phyloP scores from a whole-genome alignment of 2,888 invertebrate species.

The Brachycybe producta region DNA sequence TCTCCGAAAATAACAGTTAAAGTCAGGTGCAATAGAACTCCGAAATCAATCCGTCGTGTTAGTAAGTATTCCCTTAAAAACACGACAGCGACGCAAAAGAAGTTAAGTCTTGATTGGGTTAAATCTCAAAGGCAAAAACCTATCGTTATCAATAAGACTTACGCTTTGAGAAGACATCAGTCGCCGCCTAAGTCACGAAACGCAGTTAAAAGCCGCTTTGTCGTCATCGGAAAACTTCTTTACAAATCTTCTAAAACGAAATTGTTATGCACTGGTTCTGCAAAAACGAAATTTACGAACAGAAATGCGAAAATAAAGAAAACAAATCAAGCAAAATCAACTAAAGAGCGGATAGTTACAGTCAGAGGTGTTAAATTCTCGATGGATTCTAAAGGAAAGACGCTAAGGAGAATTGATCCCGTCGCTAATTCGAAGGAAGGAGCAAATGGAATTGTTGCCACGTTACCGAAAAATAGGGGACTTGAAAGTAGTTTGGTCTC shows the following conservation, averaged over 20 bases:
- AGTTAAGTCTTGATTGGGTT: no score
- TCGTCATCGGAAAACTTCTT: slow-evolving; percentile 14
- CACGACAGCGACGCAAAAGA: not conserved
- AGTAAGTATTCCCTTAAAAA: slow-evolving; percentile 8
- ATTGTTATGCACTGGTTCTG: not conserved
- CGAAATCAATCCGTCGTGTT: not conserved
- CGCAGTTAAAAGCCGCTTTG: not conserved
- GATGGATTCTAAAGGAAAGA: slow-evolving; percentile 15
- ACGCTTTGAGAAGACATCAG: no score
- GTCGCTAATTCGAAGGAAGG: not conserved
- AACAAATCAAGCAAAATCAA: no score
- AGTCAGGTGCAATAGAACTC: not conserved
- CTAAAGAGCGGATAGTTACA: slow-evolving; percentile 5
- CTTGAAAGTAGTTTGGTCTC: not conserved
- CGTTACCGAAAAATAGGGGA: not conserved
- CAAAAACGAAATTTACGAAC: not conserved
- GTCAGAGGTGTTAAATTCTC: slow-evolving; percentile 16
- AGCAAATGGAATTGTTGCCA: not conserved
- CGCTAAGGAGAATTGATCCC: slow-evolving; percentile 4
- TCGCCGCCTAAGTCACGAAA: not conserved
- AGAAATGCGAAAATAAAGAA: not conserved
- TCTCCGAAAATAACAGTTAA: not conserved
- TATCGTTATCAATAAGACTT: no score
- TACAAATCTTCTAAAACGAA: slow-evolving; percentile 17
- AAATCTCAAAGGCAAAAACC: not conserved